phyloP scores from a whole-genome alignment of 2,888 invertebrate genomes.

The Sinodicranocentrus sp. region DNA sequence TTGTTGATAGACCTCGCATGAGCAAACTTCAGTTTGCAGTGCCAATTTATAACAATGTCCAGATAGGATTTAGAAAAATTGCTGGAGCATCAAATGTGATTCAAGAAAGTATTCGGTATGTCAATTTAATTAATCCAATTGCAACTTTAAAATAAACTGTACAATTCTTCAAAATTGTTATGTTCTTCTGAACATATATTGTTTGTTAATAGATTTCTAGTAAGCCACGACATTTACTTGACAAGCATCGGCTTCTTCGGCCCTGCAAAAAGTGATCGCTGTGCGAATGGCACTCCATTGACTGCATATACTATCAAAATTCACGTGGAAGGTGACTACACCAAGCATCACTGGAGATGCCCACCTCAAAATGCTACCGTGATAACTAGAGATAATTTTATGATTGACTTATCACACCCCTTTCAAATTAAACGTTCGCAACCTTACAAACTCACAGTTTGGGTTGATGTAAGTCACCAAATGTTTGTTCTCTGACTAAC shows the following conservation, averaged over 20 bases:
- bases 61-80: conserved; percentile 53
- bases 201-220: conserved; percentile 39
- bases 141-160: background rate
- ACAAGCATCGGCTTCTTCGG: conserved; percentile 64
- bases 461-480: conserved; percentile 50
- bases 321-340: conserved; percentile 56
- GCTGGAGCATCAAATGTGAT: conserved; percentile 25
- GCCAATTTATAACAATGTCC: conserved; percentile 59
- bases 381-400: conserved; percentile 45
- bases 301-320: conserved; percentile 59
- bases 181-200: background rate
- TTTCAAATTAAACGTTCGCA: conserved; percentile 37
- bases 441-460: conserved; percentile 59
- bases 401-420: conserved; percentile 53
- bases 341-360: conserved; percentile 32
- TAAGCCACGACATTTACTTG: conserved; percentile 64
- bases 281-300: conserved; percentile 27
- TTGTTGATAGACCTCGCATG: conserved; percentile 51
- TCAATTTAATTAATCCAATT: no score
- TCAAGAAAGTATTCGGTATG: conserved; percentile 58
- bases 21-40: conserved; percentile 39
- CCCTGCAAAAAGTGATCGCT: conserved; percentile 44
- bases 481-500: background rate
- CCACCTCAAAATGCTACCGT: conserved; percentile 53
- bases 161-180: background rate